Conservation (phyloP, 1,140 invertebrate species). For the Neodiprion lecontei region DNA sequence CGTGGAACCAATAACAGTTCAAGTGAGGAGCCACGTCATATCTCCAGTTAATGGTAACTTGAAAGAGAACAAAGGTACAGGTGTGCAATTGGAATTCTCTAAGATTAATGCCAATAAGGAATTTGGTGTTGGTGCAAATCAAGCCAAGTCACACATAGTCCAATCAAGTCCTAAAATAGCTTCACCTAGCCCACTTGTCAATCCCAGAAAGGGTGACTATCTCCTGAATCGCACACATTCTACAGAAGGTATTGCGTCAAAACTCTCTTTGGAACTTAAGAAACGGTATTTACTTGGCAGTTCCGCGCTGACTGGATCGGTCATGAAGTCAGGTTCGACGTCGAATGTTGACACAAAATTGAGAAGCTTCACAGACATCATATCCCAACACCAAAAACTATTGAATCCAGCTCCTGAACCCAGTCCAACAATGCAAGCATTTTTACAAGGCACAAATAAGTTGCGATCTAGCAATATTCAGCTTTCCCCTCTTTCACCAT, state of each 20-base stretch:
- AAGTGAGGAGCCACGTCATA: conserved; percentile 63
- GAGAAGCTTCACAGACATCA: conserved; percentile 81
- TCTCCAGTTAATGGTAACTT: conserved; percentile 52
- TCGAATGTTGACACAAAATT: conserved; percentile 84
- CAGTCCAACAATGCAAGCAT: conserved; percentile 77
- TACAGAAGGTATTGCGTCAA: conserved; percentile 85
- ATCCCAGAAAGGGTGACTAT: conserved; percentile 73
- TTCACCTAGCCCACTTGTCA: conserved; percentile 51
- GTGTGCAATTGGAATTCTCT: conserved; percentile 59
- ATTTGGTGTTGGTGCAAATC: conserved; percentile 49
- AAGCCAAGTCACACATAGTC: conserved; percentile 18
- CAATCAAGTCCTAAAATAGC: conserved; percentile 39
- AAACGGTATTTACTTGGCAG: conserved; percentile 81
- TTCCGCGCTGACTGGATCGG: conserved; percentile 65
- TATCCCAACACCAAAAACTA: conserved; percentile 88
- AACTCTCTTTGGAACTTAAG: conserved; percentile 84
- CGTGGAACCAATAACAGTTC: conserved; percentile 66
- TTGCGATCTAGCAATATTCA: conserved; percentile 45
- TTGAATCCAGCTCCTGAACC: conserved; percentile 80
- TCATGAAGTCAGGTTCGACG: conserved; percentile 84
- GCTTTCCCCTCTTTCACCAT: conserved; percentile 49
- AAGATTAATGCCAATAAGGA: conserved; percentile 55
- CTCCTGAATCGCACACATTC: conserved; percentile 81
- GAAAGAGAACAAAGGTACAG: conserved; percentile 26
- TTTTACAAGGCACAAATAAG: conserved; percentile 66